phyloP scores from a whole-genome alignment of 2,888 invertebrate species.

The Acronicta leporina region DNA sequence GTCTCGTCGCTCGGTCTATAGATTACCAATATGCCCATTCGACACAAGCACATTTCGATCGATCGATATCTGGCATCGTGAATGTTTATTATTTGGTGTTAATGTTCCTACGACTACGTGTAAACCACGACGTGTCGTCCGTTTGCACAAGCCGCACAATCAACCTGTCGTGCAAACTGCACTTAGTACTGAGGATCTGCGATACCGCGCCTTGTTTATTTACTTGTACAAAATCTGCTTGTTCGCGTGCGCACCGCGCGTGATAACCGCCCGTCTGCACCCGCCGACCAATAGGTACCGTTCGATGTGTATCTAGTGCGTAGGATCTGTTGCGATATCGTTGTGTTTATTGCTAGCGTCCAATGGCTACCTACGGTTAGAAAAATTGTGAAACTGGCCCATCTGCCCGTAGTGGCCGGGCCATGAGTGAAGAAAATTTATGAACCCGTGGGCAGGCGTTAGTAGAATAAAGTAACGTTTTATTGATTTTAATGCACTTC shows the following conservation, averaged over 20 bases:
- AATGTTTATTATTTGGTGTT: background rate
- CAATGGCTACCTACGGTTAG: conserved; percentile 52
- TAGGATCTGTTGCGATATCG: conserved; percentile 76
- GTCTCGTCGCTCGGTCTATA: background rate
- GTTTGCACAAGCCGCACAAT: conserved; percentile 36
- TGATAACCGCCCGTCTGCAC: conserved; percentile 56
- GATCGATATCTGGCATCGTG: background rate
- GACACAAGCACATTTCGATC: background rate
- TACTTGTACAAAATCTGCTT: background rate
- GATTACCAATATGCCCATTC: background rate
- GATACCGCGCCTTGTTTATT: conserved; percentile 15
- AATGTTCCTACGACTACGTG: background rate
- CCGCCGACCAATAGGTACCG: conserved; percentile 59
- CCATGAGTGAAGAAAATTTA: conserved; percentile 49
- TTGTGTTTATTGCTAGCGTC: conserved; percentile 73
- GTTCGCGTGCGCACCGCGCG: conserved; percentile 21
- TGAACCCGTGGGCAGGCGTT: conserved; percentile 46
- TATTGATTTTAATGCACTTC: conserved; percentile 28
- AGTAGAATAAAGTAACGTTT: conserved; percentile 23
- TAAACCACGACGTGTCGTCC: conserved; percentile 40
- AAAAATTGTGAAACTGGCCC: conserved; percentile 54
- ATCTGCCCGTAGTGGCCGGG: conserved; percentile 13
- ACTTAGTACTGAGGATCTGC: conserved; percentile 14
- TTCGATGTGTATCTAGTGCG: conserved; percentile 73
- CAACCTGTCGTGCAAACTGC: conserved; percentile 10